Evolutionary conservation across 2,113 vertebrate species (phyloP).

Genomic region (Asarcornis scutulata): DNA sequence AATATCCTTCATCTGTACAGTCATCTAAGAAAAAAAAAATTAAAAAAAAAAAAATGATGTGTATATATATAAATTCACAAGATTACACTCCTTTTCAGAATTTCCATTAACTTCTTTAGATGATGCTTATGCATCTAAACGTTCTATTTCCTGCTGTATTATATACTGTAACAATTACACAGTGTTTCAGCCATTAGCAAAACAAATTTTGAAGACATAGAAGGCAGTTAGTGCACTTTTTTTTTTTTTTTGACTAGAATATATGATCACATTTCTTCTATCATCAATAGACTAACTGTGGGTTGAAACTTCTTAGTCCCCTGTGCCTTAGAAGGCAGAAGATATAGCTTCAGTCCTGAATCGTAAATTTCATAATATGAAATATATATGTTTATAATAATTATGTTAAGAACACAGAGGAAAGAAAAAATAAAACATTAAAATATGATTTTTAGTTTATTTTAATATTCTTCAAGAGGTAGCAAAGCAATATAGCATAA

Average conservation of each 20-base stretch:
- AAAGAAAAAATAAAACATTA: not conserved
- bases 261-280: conserved; percentile 45
- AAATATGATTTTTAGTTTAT: conserved; percentile 18
- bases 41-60: no score
- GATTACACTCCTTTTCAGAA: not conserved
- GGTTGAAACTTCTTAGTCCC: conserved; percentile 41
- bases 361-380: conserved; percentile 52
- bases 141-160: not conserved
- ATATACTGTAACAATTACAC: conserved; percentile 2
- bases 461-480: conserved; percentile 7
- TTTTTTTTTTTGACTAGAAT: conserved; percentile 3
- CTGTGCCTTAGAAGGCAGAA: conserved; percentile 33
- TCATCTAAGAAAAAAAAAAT: not conserved
- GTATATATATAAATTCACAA: not conserved
- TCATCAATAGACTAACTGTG: conserved; percentile 35
- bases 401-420: conserved; percentile 35
- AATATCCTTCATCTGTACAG: not conserved
- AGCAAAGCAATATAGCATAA: not conserved
- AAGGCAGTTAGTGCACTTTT: not conserved
- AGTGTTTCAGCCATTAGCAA: not conserved
- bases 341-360: conserved; percentile 26
- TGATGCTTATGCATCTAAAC: not conserved
- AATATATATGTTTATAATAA: conserved; percentile 55
- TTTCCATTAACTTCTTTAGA: not conserved
- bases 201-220: conserved; percentile 35